Evolutionary conservation across 1,140 invertebrate genomes (phyloP).

Genomic region (Brachionus calyciflorus): DNA sequence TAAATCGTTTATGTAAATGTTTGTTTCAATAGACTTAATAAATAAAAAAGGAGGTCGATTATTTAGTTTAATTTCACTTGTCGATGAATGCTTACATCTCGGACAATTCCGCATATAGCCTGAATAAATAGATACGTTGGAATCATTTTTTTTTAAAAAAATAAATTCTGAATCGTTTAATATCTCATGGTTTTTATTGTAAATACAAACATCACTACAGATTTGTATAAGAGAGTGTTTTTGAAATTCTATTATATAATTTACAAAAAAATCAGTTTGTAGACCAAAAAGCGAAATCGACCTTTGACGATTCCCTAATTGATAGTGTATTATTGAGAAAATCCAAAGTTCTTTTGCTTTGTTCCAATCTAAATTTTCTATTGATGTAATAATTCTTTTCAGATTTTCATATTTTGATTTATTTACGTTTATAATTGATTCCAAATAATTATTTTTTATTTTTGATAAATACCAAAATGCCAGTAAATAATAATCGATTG

Average conservation of each 20-base stretch:
- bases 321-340: neutral
- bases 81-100: neutral
- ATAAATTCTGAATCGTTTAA: slow-evolving; percentile 15
- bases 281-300: slow-evolving; percentile 2
- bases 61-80: slow-evolving; percentile 16
- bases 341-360: slow-evolving; percentile 28
- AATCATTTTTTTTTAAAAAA: neutral
- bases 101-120: slow-evolving; percentile 4
- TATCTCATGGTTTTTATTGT: slow-evolving; percentile 22
- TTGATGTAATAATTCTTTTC: slow-evolving; percentile 3
- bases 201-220: slow-evolving; percentile 4
- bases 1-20: slow-evolving; percentile 7
- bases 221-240: slow-evolving; percentile 19
- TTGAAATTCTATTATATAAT: slow-evolving; percentile 6
- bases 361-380: slow-evolving; percentile 21
- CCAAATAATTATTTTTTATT: slow-evolving; percentile 8
- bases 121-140: neutral
- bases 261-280: slow-evolving; percentile 17
- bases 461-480: no score
- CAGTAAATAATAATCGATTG: no score
- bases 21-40: slow-evolving; percentile 2
- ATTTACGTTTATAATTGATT: slow-evolving; percentile 8
- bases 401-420: neutral
- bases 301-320: neutral
- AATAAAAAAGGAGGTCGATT: slow-evolving; percentile 12